Conservation (phyloP, 1,140 invertebrate genomes). For the Euura saliciscinereae region DNA sequence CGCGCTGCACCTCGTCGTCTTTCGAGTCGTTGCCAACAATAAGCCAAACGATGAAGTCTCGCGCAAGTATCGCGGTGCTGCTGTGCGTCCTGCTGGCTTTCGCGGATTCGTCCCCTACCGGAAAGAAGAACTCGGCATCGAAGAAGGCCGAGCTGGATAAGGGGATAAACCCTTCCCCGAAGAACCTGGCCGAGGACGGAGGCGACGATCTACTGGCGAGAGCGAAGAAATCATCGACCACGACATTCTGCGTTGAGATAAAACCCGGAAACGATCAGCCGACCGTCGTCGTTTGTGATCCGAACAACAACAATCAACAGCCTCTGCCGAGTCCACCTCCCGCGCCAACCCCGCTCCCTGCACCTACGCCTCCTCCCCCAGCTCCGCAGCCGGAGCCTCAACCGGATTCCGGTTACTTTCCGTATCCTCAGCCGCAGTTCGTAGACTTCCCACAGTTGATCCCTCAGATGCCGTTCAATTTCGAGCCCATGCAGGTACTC, state of each 20-base stretch:
- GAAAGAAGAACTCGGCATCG: not conserved
- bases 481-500: too few relatives aligned
- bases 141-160: not conserved
- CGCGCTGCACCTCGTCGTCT: not conserved
- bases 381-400: too few relatives aligned
- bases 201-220: not conserved
- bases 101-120: not conserved
- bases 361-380: too few relatives aligned
- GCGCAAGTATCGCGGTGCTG: not conserved
- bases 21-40: not conserved
- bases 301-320: not conserved
- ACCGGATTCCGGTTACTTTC: too few relatives aligned
- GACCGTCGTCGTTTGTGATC: not conserved
- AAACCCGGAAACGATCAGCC: slow-evolving; percentile 11
- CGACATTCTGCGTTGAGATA: slow-evolving; percentile 33
- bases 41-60: not conserved
- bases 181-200: not conserved
- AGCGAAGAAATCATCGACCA: slow-evolving; percentile 27
- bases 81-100: not conserved
- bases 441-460: too few relatives aligned
- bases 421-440: too few relatives aligned
- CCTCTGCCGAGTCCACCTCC: too few relatives aligned
- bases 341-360: too few relatives aligned
- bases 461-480: too few relatives aligned
- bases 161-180: too few relatives aligned